Evolutionary conservation across 2,113 vertebrate genomes (phyloP), one percentile per base, ranked within the genome.

Genomic region (Amblyopsis rosae): DNA sequence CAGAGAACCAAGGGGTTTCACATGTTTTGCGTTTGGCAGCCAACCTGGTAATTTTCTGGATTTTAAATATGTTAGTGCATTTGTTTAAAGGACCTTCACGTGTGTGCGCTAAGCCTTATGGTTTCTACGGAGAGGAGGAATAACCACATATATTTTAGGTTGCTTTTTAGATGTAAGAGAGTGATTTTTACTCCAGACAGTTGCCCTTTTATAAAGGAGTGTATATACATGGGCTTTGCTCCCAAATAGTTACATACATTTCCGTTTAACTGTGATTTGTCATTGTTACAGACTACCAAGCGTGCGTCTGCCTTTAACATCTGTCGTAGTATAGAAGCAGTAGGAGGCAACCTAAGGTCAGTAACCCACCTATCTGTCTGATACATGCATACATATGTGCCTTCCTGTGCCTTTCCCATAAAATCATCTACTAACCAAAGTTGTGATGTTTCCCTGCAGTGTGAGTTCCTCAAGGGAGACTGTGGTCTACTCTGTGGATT

Each of bases 231-330:
- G 35, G 35, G 49, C 13, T 50, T 50, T 2, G 2, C 26, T 26
- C 26, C 26, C 26, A 1, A 26, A 26, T 26, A 2, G 26, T 26
- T 26, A 3, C 11, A 12, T 4, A 51, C 9, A 15, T 41, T 41
- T 41, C 35, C 35, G 0, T 41, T 8, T 9, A 57, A 11, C 9
- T 9, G 11, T 15, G 16, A 1, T 33, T 41, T 58, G 13, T 73
- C 59, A 19, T 50, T 41, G 79, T 82, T 81, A 55, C 79, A 99
- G 95, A 95, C 95, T 8, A 97, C 94, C 62, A 98, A 97, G 86
- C 95, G 94, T 76, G 94, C 91, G 0, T 98, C 96, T 15, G 92
- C 94, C 45, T 98, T 98, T 77, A 94, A 86, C 86, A 94, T 98
- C 83, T 96, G 94, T 59, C 94, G 93, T 9, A 91, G 95, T 69